Evolutionary conservation across 2,797 vertebrate species (phyloP), one percentile per base, ranked within the genome.

Genomic region (Erithacus rubecula): DNA sequence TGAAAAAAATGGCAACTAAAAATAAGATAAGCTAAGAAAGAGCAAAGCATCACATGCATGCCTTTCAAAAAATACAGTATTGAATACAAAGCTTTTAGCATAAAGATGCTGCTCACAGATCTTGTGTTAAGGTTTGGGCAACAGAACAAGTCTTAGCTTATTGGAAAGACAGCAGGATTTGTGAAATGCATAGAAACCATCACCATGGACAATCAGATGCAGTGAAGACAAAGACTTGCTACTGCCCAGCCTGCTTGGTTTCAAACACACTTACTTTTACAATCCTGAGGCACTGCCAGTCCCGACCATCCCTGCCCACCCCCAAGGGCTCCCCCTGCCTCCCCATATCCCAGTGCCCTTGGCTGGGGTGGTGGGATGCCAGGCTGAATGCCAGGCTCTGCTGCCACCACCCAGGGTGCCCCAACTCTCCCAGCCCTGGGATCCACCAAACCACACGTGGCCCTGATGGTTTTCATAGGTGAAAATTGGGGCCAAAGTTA

Each of bases 261-360:
- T 83, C 47, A 80, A 39, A n/a, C 24, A 46, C 10, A 11, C 26
- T 49, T 56, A 37, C 37, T n/a, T 23, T 36, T 44, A 20, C 0
- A 27, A 9, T 9, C 17, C 36, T 2, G 3, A 52, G 30, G 9
- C n/a, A 17, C 16, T 0, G 0, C 9, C 9, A 78, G 16, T 49
- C 20, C 47, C 20, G 32, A 16, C 11, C 1, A 1, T 15, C 24
- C 24, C 44, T 62, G 44, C 5, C 4, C 16, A 17, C 5, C 34
- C 4, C 17, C 15, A 12, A 34, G 22, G 26, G 8, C 11, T 72
- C 1, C 24, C 10, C 23, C 4, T 11, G 9, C 21, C 15, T 41
- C 15, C 17, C 41, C 11, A 5, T 6, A 12, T 3, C 11, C 32
- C 4, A 8, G 27, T 30, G 60, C 19, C 13, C 44, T 18, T 51